A percentile compares a stretch with the other conserved stretches of the same genome.
Evolutionary conservation across 2,113 vertebrate genomes (phyloP).

Genomic region (Anguilla japonica): DNA sequence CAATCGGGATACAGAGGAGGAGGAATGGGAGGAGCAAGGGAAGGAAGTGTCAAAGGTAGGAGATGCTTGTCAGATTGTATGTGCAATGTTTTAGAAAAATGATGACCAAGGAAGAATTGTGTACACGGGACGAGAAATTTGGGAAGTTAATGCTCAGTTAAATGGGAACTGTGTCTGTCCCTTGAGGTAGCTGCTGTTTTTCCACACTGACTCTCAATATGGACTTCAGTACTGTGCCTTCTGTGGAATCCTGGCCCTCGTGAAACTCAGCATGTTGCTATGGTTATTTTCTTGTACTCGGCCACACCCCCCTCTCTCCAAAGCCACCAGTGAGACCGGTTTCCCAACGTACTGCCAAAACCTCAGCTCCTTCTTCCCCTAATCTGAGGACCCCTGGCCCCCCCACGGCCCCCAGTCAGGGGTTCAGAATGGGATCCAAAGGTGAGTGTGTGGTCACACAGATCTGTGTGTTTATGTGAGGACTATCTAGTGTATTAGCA

Average conservation of each 20-base stretch:
- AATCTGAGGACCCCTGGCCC: conserved; percentile 30
- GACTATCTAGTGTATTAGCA: not conserved
- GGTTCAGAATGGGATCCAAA: conserved; percentile 60
- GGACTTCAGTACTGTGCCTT: too few relatives aligned
- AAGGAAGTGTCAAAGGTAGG: conserved; percentile 51
- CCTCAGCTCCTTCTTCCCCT: conserved; percentile 51
- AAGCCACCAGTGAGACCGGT: conserved; percentile 51
- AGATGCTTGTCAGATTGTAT: not conserved
- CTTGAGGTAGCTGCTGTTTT: too few relatives aligned
- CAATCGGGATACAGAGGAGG: conserved; percentile 73
- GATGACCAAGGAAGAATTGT: not conserved
- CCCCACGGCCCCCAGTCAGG: conserved; percentile 36
- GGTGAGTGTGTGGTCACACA: conserved; percentile 44
- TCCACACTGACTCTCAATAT: too few relatives aligned
- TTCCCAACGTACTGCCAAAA: conserved; percentile 55
- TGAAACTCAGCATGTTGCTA: not conserved
- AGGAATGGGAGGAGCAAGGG: conserved; percentile 63
- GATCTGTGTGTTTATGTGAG: not conserved
- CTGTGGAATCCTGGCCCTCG: not conserved
- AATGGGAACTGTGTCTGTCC: too few relatives aligned
- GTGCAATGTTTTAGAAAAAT: not conserved
- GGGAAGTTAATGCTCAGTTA: not conserved
- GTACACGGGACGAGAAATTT: not conserved
- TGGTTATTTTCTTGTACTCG: not conserved
- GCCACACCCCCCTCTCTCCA: not conserved